A percentile compares a stretch with the other conserved stretches of the same genome.
These are phyloP conservation scores for Protonibea diacanthus DNA, from an alignment of 2,797 vertebrate species.

Conservation along the genomic window DNA sequence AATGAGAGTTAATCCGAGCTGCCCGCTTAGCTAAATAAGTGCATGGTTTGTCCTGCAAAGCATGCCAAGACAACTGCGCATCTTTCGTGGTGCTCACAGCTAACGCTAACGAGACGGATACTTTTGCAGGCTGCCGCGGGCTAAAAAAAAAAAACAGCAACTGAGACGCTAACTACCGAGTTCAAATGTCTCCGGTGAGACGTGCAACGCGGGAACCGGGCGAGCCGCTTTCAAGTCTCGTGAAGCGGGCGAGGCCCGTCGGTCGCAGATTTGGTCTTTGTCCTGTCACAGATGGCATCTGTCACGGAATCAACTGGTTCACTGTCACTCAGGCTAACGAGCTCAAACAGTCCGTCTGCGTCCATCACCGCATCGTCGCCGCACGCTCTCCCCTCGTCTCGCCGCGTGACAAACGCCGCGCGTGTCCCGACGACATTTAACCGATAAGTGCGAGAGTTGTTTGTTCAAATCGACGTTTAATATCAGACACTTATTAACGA, in stretches of 20 bases:
- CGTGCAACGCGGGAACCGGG: background rate
- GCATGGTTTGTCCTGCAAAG: background rate
- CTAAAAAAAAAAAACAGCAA: background rate
- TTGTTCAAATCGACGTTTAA: no score
- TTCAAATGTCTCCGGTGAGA: background rate
- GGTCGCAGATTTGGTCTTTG: slow-evolving; percentile 32
- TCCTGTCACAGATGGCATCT: slow-evolving; percentile 49
- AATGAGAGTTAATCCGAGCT: background rate
- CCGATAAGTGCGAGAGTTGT: background rate
- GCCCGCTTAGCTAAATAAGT: slow-evolving; percentile 21
- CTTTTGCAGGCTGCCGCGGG: background rate
- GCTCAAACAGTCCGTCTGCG: slow-evolving; percentile 16
- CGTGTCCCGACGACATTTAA: background rate
- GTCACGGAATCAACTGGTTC: slow-evolving; percentile 41
- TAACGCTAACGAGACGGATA: slow-evolving; percentile 11
- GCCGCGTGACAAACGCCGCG: background rate
- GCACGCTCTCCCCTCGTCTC: background rate
- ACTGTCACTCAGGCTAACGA: slow-evolving; percentile 53
- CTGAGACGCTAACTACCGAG: background rate
- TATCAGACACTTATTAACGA: background rate
- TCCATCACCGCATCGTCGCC: slow-evolving; percentile 46
- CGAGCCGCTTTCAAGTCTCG: background rate
- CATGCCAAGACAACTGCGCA: slow-evolving; percentile 29
- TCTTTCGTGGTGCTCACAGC: slow-evolving; percentile 30
- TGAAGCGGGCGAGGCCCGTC: background rate